phyloP scores from a whole-genome alignment of 1,140 invertebrate genomes.

The Alviniconcha marisindica region DNA sequence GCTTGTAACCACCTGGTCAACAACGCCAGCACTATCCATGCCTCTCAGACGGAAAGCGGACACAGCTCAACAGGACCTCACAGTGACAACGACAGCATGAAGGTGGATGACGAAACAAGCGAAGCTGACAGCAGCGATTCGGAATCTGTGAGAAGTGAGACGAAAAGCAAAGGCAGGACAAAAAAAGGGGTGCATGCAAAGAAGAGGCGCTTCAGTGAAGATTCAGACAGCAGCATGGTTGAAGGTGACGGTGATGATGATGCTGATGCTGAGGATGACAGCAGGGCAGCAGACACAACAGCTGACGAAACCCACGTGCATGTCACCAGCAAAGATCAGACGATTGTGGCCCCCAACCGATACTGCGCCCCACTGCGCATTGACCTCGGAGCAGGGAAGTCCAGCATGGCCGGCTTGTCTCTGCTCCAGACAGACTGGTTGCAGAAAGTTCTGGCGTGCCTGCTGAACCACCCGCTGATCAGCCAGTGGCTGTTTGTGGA shows the following conservation, averaged over 20 bases:
- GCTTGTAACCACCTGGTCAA: background rate
- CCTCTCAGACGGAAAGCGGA: too few species aligned
- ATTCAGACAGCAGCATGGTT: background rate
- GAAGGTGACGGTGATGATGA: background rate
- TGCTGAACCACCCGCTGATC: constrained; percentile 19
- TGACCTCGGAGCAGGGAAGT: too few species aligned
- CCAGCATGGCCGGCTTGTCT: too few species aligned
- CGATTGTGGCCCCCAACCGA: background rate
- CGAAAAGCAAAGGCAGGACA: background rate
- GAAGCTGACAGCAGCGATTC: too few species aligned
- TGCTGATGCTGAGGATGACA: background rate
- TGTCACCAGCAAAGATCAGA: background rate
- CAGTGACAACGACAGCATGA: too few species aligned
- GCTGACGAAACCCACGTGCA: too few species aligned
- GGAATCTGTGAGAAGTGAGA: too few species aligned
- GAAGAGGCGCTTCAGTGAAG: background rate
- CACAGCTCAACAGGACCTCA: too few species aligned
- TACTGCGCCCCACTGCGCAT: constrained; percentile 5
- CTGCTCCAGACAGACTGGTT: background rate
- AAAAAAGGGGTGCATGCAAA: background rate
- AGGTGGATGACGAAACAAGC: too few species aligned
- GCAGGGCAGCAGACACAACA: background rate
- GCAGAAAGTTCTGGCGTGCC: background rate
- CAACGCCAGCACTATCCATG: background rate
- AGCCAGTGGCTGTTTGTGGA: constrained; percentile 17